A percentile compares a stretch with the other conserved stretches of the same genome.
phyloP scores from a whole-genome alignment of 2,797 vertebrate species.

The Cossypha niveicapilla region DNA sequence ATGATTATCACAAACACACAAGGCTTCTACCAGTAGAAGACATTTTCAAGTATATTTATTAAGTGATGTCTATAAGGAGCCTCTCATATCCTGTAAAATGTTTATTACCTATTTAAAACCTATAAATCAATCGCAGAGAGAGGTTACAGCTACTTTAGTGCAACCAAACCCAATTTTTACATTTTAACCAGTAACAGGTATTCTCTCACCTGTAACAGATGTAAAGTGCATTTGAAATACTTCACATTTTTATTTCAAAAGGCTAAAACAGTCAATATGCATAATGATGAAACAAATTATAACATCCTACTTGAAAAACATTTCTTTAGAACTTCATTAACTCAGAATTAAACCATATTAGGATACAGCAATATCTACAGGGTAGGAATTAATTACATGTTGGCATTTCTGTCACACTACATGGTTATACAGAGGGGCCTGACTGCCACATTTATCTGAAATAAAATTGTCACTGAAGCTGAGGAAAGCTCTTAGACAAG shows the following conservation, averaged over 20 bases:
- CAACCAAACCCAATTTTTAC: not conserved
- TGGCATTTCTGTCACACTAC: conserved; percentile 1
- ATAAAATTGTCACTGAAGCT: not conserved
- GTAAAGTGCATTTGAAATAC: not conserved
- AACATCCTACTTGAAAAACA: not conserved
- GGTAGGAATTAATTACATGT: not conserved
- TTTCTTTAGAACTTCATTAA: conserved; percentile 32
- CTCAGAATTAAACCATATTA: not conserved
- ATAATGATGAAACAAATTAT: not conserved
- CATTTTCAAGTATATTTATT: not conserved
- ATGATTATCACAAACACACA: no score
- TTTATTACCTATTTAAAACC: not conserved
- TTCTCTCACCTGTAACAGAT: not conserved
- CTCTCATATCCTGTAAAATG: accelerated
- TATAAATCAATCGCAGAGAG: not conserved
- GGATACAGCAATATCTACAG: not conserved
- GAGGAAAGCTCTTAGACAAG: not conserved
- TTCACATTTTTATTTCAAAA: not conserved
- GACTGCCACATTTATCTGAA: not conserved
- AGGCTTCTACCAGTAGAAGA: not conserved
- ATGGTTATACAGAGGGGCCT: not conserved
- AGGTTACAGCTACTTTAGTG: not conserved
- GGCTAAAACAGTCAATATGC: not conserved
- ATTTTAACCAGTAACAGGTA: not conserved
- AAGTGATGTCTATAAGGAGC: not conserved